Evolutionary conservation across 2,797 vertebrate genomes (phyloP).

Genomic region (Salmo trutta): DNA sequence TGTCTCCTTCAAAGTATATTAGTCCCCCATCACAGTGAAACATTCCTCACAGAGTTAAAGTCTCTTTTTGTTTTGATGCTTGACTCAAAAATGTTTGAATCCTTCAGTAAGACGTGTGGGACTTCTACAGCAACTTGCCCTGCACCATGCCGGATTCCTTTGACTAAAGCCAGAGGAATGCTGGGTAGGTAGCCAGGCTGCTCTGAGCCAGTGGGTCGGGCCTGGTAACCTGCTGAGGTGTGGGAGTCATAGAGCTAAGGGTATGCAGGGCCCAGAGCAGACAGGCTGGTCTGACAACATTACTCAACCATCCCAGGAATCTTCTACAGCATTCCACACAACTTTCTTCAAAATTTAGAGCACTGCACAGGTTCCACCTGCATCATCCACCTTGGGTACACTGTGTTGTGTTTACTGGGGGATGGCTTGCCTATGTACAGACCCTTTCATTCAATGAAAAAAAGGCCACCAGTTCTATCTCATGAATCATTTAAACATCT

Average conservation of each 20-base stretch:
- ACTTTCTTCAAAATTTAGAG: conserved; percentile 5
- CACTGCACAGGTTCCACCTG: conserved; percentile 7
- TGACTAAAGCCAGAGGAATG: conserved; percentile 46
- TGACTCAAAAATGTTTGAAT: not conserved
- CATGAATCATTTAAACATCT: not conserved
- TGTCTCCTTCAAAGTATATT: not conserved
- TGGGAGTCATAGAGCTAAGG: not conserved
- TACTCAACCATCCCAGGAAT: conserved; percentile 15
- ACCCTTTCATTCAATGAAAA: not conserved
- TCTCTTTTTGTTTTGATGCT: too few species aligned
- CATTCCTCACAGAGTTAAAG: not conserved
- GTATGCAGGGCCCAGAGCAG: conserved; percentile 31
- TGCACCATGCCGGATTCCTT: conserved; percentile 24
- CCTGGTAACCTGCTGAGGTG: conserved; percentile 42
- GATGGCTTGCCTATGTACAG: not conserved
- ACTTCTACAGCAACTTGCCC: not conserved
- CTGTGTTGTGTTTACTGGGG: not conserved
- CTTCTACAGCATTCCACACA: conserved; percentile 32
- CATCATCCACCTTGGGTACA: not conserved
- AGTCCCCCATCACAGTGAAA: not conserved
- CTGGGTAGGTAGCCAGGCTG: conserved; percentile 43
- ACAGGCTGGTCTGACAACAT: conserved; percentile 51
- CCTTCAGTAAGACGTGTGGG: conserved; percentile 9
- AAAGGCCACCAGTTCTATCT: not conserved
- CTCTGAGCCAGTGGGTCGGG: conserved; percentile 19